Conservation (phyloP, 1,140 invertebrate species). For the Agrypnia vestita region DNA sequence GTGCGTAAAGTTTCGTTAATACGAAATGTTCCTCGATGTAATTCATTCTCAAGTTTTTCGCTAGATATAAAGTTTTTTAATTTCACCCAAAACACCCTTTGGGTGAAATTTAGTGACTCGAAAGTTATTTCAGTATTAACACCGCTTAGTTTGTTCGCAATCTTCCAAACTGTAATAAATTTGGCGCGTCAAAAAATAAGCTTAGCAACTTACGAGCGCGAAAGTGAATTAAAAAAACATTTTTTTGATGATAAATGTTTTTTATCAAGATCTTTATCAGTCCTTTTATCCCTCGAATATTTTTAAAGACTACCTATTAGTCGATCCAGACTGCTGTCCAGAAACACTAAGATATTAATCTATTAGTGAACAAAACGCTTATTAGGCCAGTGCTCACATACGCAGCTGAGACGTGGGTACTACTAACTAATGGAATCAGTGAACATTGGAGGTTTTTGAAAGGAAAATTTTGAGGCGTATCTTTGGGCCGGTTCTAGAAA, state of each 20-base stretch:
- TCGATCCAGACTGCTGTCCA: too few relatives aligned
- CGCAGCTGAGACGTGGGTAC: too few relatives aligned
- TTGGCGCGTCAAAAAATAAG: not conserved
- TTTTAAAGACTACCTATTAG: too few relatives aligned
- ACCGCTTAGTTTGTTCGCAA: not conserved
- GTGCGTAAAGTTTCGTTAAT: constrained; percentile 15
- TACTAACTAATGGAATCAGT: too few relatives aligned
- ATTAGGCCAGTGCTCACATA: too few relatives aligned
- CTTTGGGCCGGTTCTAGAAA: too few relatives aligned
- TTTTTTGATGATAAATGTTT: not conserved
- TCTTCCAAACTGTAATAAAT: not conserved
- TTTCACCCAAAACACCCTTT: constrained; percentile 4
- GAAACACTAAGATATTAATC: too few relatives aligned
- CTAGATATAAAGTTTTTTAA: constrained; percentile 37
- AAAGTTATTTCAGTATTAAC: constrained; percentile 11
- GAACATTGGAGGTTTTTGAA: too few relatives aligned
- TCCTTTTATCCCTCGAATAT: too few relatives aligned
- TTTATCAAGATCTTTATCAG: too few relatives aligned
- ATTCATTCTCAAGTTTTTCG: constrained; percentile 18
- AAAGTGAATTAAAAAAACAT: constrained; percentile 17
- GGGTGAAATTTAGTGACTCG: not conserved
- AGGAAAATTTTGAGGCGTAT: too few relatives aligned
- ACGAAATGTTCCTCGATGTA: constrained; percentile 1
- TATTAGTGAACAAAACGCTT: too few relatives aligned
- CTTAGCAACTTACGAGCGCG: not conserved